phyloP scores from a whole-genome alignment of 2,888 invertebrate species.

The Tetheella fluctuosa region DNA sequence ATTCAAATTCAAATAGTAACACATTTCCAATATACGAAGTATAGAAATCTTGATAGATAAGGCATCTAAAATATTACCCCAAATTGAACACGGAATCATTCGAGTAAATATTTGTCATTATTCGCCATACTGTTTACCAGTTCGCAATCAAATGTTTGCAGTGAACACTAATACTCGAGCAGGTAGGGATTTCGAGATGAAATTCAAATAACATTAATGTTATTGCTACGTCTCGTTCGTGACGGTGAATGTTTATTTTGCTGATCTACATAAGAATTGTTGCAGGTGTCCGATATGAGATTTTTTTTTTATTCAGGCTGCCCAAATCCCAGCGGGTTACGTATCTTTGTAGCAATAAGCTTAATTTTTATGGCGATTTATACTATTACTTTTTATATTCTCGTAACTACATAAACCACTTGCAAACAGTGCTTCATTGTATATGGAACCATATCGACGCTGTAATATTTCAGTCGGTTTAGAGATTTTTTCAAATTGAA shows the following conservation, averaged over 20 bases:
- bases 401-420: no score
- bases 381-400: no score
- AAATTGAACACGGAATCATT: background rate
- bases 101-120: background rate
- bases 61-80: background rate
- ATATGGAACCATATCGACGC: no score
- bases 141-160: slow-evolving; percentile 12
- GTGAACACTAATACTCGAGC: background rate
- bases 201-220: slow-evolving; percentile 30
- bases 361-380: no score
- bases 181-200: slow-evolving; percentile 29
- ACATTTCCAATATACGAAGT: slow-evolving; percentile 17
- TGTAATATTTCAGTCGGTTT: no score
- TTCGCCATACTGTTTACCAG: slow-evolving; percentile 8
- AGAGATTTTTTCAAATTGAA: no score
- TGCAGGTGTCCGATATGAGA: background rate
- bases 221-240: slow-evolving; percentile 25
- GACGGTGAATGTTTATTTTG: slow-evolving; percentile 15
- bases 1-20: slow-evolving; percentile 26
- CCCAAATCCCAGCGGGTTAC: no score
- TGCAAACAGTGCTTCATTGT: no score
- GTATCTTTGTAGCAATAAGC: no score
- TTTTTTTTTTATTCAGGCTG: background rate
- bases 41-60: background rate
- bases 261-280: background rate